These are phyloP conservation scores for Omphaloscelis lunosa DNA, from an alignment of 2,888 invertebrate species.

Conservation along the genomic window DNA sequence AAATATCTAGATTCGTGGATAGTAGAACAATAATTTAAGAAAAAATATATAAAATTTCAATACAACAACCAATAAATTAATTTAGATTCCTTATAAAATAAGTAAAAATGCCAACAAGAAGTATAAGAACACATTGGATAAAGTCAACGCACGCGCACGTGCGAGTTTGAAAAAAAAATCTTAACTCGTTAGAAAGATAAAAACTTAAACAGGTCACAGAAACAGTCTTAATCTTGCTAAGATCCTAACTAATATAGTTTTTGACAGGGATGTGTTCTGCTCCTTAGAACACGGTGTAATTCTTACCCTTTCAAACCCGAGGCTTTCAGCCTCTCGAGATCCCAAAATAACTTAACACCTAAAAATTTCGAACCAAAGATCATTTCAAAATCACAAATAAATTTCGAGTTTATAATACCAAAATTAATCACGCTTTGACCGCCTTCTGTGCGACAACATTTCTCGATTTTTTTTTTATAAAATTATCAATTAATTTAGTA, in stretches of 20 bases:
- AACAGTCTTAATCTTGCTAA: conserved; percentile 91
- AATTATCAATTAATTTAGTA: conserved; percentile 87
- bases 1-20: conserved; percentile 78
- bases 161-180: conserved; percentile 78
- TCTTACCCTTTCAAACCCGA: conserved; percentile 80
- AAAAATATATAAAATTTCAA: conserved; percentile 88
- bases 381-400: conserved; percentile 83
- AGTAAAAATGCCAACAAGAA: conserved; percentile 91
- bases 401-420: conserved; percentile 82
- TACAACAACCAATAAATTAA: conserved; percentile 91
- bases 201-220: conserved; percentile 91
- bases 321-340: conserved; percentile 80
- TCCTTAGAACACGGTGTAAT: conserved; percentile 89
- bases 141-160: conserved; percentile 75
- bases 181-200: conserved; percentile 88
- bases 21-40: conserved; percentile 88
- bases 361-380: conserved; percentile 81
- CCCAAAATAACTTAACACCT: conserved; percentile 85
- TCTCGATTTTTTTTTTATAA: conserved; percentile 71
- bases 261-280: conserved; percentile 90
- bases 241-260: conserved; percentile 89
- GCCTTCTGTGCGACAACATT: conserved; percentile 75
- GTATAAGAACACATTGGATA: conserved; percentile 90
- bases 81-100: conserved; percentile 90
- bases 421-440: conserved; percentile 84